A percentile compares a stretch with the other conserved stretches of the same genome.
phyloP scores from a whole-genome alignment of 1,140 invertebrate species.

The Drosophila lowei region DNA sequence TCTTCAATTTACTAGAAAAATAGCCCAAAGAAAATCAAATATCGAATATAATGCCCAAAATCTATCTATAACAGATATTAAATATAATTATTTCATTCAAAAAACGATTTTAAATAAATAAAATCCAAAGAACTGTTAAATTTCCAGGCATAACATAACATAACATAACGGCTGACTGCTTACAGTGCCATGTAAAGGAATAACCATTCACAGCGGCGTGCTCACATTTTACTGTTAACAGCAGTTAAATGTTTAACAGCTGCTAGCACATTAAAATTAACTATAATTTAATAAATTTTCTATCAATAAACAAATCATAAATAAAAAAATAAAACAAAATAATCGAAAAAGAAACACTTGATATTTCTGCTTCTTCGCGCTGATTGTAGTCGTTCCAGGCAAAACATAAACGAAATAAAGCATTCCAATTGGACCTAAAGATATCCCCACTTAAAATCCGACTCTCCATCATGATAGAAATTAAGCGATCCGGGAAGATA shows the following conservation, averaged over 20 bases:
- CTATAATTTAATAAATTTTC: neutral
- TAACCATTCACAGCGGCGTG: too few relatives aligned
- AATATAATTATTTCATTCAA: slow-evolving; percentile 1
- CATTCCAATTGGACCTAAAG: slow-evolving; percentile 20
- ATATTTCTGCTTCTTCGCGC: neutral
- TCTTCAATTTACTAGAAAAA: too few relatives aligned
- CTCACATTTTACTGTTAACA: slow-evolving; percentile 27
- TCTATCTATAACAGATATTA: too few relatives aligned
- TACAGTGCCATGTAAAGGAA: neutral
- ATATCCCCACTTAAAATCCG: neutral
- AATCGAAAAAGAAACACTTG: neutral
- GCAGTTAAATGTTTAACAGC: slow-evolving; percentile 34
- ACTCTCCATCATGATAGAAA: too few relatives aligned
- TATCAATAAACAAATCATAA: neutral
- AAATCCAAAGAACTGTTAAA: slow-evolving; percentile 8
- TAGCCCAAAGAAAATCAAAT: too few relatives aligned
- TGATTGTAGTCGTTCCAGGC: too few relatives aligned
- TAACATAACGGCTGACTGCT: slow-evolving; percentile 3
- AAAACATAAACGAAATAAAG: neutral
- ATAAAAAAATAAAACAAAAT: slow-evolving; percentile 1
- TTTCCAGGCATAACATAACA: slow-evolving; percentile 20
- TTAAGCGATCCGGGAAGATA: too few relatives aligned
- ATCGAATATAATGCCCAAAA: neutral
- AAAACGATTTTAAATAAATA: slow-evolving; percentile 24
- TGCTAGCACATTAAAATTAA: slow-evolving; percentile 14